These are phyloP conservation scores for Sminthurides aquaticus DNA, from an alignment of 2,888 invertebrate species.

Conservation along the genomic window DNA sequence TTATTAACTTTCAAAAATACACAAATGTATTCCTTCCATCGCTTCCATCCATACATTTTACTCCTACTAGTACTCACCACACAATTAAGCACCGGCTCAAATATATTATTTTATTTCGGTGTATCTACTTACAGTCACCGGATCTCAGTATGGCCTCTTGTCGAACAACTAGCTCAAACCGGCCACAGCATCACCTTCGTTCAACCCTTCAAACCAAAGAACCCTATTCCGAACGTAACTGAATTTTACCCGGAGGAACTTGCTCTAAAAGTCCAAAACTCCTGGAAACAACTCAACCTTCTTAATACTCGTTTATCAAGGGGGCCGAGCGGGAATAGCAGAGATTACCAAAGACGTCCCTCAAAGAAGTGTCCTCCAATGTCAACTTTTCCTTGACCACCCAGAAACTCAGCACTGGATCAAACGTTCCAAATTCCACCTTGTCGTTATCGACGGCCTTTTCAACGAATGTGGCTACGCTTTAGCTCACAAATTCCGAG, in stretches of 20 bases:
- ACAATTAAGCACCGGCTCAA: no score
- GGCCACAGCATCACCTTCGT: constrained; percentile 34
- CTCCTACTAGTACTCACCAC: no score
- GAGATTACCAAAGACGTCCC: not conserved
- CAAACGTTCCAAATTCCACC: constrained; percentile 15
- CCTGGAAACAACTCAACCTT: constrained; percentile 3
- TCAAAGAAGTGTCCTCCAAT: not conserved
- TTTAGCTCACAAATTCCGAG: constrained; percentile 19
- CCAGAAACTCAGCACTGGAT: constrained; percentile 15
- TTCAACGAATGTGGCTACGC: constrained; percentile 29
- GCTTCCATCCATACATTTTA: no score
- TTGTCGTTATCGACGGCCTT: constrained; percentile 27
- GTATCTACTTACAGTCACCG: constrained; percentile 34
- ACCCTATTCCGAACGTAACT: constrained; percentile 23
- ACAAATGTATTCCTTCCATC: no score
- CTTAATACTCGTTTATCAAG: constrained; percentile 5
- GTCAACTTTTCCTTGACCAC: not conserved
- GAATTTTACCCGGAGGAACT: constrained; percentile 22
- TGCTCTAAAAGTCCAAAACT: not conserved
- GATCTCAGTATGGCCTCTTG: constrained; percentile 32
- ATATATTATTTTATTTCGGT: constrained; percentile 35
- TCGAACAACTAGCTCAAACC: constrained; percentile 24
- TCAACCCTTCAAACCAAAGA: constrained; percentile 26
- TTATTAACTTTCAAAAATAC: no score
- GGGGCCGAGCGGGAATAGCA: no score